Evolutionary conservation across 2,797 vertebrate species (phyloP), one percentile per base, ranked within the genome.

Genomic region (Pseudopleuronectes americanus): DNA sequence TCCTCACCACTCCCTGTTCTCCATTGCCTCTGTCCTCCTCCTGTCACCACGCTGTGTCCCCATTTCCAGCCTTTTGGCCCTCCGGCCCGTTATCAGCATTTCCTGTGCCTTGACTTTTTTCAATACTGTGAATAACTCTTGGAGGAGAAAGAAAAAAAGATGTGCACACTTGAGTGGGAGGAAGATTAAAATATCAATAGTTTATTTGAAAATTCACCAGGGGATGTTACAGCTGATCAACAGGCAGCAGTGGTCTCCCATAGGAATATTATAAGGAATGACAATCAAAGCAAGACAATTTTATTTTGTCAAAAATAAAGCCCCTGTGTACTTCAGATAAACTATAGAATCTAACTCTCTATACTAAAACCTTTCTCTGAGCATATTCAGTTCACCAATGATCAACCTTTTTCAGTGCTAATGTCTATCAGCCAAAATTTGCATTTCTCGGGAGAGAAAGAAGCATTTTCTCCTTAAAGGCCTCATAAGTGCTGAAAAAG

Each of bases 1-100:
- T 48, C 33, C 13, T 60, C 68, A 59, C 22, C 38, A 24, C 22
- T 19, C 33, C 33, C 38, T 22, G 36, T 45, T 36, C 68, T 71
- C 52, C 81, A 54, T 64, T n/a, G 0, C 67, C 68, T 70, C 43
- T 24, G 17, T 76, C 68, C 31, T 62, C 55, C 47, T 76, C 51
- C 63, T 7, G 16, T 66, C 83, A 74, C 71, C 68, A 78, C 64
- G 68, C 0, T 64, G 81, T 90, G 91, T 94, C 85, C 84, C 86
- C 95, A 95, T 95, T 79, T 91, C 86, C 93, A 93, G 88, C 87
- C 92, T 87, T 89, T 77, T 85, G 83, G 94, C 87, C 85, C 83
- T 24, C 82, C 88, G 84, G 84, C 90, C 87, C 51, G 54, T 73
- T 90, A n/a, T 90, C 63, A 16, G 70, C 47, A 76, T 72, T 64